Conservation (phyloP, 2,113 vertebrate genomes). For the Ciconia boyciana region DNA sequence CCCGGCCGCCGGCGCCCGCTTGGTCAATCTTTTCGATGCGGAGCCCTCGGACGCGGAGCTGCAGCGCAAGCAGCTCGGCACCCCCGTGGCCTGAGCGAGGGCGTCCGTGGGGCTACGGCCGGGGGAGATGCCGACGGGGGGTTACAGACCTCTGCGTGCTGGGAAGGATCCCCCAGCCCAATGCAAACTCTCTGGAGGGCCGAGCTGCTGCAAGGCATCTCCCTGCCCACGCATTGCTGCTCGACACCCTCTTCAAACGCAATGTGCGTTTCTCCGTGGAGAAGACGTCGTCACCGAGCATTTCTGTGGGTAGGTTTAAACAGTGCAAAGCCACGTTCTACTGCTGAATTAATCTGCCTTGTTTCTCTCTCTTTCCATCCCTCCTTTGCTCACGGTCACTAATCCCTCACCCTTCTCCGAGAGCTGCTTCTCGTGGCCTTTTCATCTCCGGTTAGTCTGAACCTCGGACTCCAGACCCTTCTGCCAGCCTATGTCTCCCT, state of each 20-base stretch:
- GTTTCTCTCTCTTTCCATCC: not conserved
- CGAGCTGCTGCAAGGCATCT: rapidly evolving
- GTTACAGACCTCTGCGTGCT: rapidly evolving
- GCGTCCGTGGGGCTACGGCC: not conserved
- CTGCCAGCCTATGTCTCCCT: not conserved
- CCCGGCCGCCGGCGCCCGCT: constrained; percentile 23
- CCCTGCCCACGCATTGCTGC: not conserved
- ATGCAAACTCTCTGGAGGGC: rapidly evolving
- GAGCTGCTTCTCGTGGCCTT: not conserved
- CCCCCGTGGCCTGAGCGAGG: constrained; percentile 66
- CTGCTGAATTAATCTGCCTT: not conserved
- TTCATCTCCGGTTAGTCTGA: not conserved
- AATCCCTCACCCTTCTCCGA: not conserved
- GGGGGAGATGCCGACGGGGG: rapidly evolving
- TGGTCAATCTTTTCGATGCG: constrained; percentile 70
- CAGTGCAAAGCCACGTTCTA: not conserved
- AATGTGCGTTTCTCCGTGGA: not conserved
- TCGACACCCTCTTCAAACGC: rapidly evolving
- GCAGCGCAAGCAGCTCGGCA: constrained; percentile 71
- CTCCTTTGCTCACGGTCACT: not conserved
- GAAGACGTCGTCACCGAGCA: rapidly evolving
- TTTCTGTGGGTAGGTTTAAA: not conserved
- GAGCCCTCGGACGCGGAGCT: constrained; percentile 64
- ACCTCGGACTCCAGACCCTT: not conserved
- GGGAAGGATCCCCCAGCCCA: not conserved